Percentiles rank a stretch among this genome's conserved stretches.
These are phyloP conservation scores for Pristionchus exspectatus DNA, from an alignment of 2,888 invertebrate genomes.

Conservation along the genomic window DNA sequence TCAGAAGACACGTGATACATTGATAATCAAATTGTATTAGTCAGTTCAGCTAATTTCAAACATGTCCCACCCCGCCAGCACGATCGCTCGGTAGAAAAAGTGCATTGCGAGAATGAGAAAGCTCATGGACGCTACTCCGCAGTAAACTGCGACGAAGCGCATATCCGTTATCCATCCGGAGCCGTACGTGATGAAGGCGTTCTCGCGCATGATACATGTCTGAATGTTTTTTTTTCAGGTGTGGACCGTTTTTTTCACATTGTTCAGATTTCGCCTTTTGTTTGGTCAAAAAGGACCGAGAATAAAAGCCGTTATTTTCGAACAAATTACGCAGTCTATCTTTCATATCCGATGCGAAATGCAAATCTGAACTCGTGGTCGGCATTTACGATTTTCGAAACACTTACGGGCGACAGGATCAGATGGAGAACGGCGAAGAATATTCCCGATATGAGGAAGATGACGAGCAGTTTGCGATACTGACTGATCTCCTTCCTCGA, in stretches of 20 bases:
- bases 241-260: too few relatives aligned
- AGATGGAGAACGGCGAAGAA: constrained; percentile 1
- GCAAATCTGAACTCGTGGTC: too few relatives aligned
- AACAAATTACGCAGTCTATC: too few relatives aligned
- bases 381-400: too few relatives aligned
- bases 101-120: constrained; percentile 45
- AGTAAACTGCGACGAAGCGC: not conserved
- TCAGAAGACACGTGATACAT: too few relatives aligned
- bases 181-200: constrained; percentile 25
- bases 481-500: constrained; percentile 35
- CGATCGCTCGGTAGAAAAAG: constrained; percentile 1
- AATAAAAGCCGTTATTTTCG: too few relatives aligned
- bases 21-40: too few relatives aligned
- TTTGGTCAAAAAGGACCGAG: too few relatives aligned
- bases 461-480: constrained; percentile 6
- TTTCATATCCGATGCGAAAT: too few relatives aligned
- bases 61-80: constrained; percentile 7
- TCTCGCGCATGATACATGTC: not conserved
- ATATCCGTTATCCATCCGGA: not conserved
- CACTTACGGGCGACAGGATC: not conserved
- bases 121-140: constrained; percentile 9
- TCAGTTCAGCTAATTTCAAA: too few relatives aligned
- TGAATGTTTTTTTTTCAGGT: not conserved
- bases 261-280: too few relatives aligned
- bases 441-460: constrained; percentile 7